Conservation (phyloP, 2,797 vertebrate species). For the Epinephelus coioides region DNA sequence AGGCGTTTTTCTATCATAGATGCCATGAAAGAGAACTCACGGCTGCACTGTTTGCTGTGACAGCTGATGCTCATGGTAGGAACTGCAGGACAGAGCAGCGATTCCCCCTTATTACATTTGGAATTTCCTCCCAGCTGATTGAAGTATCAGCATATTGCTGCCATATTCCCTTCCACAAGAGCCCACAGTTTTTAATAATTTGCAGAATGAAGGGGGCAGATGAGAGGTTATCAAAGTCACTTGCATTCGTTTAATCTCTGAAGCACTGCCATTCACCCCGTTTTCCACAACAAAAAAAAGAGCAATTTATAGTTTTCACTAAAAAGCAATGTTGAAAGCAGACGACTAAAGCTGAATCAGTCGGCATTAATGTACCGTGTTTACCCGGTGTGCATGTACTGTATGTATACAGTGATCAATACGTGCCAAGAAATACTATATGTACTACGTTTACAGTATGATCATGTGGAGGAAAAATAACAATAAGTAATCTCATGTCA, state of each 20-base stretch:
- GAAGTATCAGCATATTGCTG: conserved; percentile 86
- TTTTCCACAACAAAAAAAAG: conserved; percentile 54
- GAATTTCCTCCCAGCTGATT: conserved; percentile 86
- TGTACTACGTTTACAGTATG: conserved; percentile 83
- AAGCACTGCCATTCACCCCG: conserved; percentile 67
- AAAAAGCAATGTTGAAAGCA: conserved; percentile 40
- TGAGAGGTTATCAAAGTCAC: conserved; percentile 73
- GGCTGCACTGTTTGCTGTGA: conserved; percentile 45
- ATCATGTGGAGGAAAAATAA: conserved; percentile 85
- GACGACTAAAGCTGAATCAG: conserved; percentile 32
- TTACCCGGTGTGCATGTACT: conserved; percentile 49
- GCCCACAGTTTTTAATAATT: conserved; percentile 77
- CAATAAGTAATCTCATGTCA: conserved; percentile 89
- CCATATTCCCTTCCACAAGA: conserved; percentile 81
- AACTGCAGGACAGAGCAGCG: conserved; percentile 56
- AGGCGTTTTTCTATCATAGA: conserved; percentile 76
- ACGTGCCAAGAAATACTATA: conserved; percentile 84
- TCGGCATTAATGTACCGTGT: conserved; percentile 43
- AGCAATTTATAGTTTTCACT: conserved; percentile 49
- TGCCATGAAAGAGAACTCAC: conserved; percentile 70
- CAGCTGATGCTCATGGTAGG: conserved; percentile 61
- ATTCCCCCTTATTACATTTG: conserved; percentile 82
- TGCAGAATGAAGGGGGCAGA: conserved; percentile 71
- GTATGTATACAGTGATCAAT: conserved; percentile 75
- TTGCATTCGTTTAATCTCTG: conserved; percentile 74